These are phyloP conservation scores for Drosophila rellima DNA, from an alignment of 2,888 invertebrate species.

Conservation along the genomic window DNA sequence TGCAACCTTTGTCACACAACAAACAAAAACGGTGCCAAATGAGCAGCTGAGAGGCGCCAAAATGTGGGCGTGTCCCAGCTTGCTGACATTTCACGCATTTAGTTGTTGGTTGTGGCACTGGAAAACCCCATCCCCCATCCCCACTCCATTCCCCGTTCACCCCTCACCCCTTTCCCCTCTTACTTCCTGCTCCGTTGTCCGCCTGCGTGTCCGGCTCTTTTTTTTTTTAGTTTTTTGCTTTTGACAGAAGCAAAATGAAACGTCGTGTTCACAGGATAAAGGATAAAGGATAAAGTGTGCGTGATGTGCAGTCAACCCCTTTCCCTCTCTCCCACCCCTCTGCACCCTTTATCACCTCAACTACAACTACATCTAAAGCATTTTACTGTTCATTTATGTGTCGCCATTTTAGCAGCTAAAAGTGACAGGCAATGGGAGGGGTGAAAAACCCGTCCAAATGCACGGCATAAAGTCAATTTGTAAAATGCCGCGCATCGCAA, in stretches of 20 bases:
- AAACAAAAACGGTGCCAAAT: conserved; percentile 41
- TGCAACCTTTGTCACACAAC: conserved; percentile 4
- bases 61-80: conserved; percentile 26
- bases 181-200: background rate
- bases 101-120: conserved; percentile 37
- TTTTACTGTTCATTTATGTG: conserved; percentile 67
- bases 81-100: conserved; percentile 59
- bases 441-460: conserved; percentile 36
- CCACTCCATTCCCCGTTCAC: background rate
- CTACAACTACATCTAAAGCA: conserved; percentile 6
- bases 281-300: conserved; percentile 68
- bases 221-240: conserved; percentile 48
- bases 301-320: conserved; percentile 59
- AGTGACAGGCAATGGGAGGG: conserved; percentile 13
- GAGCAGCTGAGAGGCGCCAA: background rate
- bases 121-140: background rate
- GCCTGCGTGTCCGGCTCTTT: conserved; percentile 35
- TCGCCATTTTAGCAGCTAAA: conserved; percentile 68
- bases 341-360: background rate
- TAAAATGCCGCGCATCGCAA: conserved; percentile 51
- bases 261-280: conserved; percentile 51
- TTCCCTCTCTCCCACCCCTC: background rate
- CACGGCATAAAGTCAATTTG: conserved; percentile 73
- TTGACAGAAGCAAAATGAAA: conserved; percentile 69
- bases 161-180: background rate